phyloP scores from a whole-genome alignment of 2,113 vertebrate species.

The Laticauda colubrina region DNA sequence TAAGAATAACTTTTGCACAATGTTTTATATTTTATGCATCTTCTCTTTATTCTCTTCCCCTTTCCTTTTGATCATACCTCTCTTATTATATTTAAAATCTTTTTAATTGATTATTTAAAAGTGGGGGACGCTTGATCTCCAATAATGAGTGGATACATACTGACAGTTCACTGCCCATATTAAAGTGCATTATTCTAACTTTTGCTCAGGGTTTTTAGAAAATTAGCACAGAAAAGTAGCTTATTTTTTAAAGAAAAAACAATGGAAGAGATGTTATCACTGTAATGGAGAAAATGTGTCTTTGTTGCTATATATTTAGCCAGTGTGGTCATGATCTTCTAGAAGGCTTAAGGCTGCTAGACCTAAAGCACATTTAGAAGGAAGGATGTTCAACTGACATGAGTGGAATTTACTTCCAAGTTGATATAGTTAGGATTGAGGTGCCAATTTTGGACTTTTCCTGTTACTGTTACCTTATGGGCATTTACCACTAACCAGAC shows the following conservation, averaged over 20 bases:
- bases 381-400: conserved; percentile 31
- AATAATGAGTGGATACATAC: conserved; percentile 82
- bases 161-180: conserved; percentile 89
- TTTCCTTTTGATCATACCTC: conserved; percentile 52
- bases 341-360: conserved; percentile 71
- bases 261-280: conserved; percentile 80
- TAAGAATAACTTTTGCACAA: conserved; percentile 79
- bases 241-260: conserved; percentile 80
- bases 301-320: conserved; percentile 80
- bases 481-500: conserved; percentile 98
- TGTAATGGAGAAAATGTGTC: conserved; percentile 79
- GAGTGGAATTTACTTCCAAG: conserved; percentile 30
- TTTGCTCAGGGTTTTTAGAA: conserved; percentile 96
- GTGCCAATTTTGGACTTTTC: conserved; percentile 74
- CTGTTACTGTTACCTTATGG: conserved; percentile 84
- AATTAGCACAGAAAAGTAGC: conserved; percentile 85
- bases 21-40: conserved; percentile 64
- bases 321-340: conserved; percentile 80
- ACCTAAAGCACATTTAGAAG: conserved; percentile 22
- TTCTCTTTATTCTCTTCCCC: conserved; percentile 25
- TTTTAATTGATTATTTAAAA: conserved; percentile 68
- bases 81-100: neutral
- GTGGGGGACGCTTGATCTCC: conserved; percentile 55
- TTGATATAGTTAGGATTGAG: conserved; percentile 32
- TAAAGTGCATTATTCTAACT: conserved; percentile 96